Base-by-base conservation (phyloP, 1,140 invertebrate species). In the Drosophila littoralis region DNA sequence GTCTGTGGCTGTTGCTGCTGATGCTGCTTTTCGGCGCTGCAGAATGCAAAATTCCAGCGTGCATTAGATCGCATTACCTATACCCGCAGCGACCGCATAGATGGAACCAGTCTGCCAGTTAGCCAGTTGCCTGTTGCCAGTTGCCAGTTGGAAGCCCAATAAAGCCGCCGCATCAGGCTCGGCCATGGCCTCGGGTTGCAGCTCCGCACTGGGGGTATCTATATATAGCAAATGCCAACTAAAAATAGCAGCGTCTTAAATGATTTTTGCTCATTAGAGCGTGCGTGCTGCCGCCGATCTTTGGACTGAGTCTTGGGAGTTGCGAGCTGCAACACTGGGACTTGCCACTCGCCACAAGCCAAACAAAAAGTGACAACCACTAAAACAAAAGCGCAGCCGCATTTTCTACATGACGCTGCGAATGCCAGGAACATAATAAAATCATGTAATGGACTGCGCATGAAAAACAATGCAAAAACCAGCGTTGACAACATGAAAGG, bases 231-330 rank as follows among this genome's bases (percentile, higher is more conserved):
- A 79, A 88, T 88, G 83, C 74, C 67, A 80, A 66, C 83, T 88
- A 88, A 89, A 88, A 88, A 88, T 88, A 88, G 84, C 77, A 59
- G 75, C 66, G 77, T 89, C 84, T 89, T 88, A 88, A 88, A 89
- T 89, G 83, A 88, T 88, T 88, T 88, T 89, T 88, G 83, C 83
- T 88, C 83, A 88, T 88, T 88, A 88, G 83, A 88, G 84, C 83
- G 83, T 88, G 83, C 83, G 83, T 89, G 83, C 75, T 83, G 77
- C 60, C 52, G 77, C 40, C 66, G 61, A 73, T 70, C 55, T 60
- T 51, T 45, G 70, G 58, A 74, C 43, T 59, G 15, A 57, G 54
- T 50, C 57, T 72, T 46, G 68, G 48, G 33, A 69, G 38, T 63
- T 38, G 52, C 12, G 12, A 28, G n/a, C 36, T 28, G 22, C 17